Evolutionary conservation across 2,888 invertebrate species (phyloP).

Genomic region (Holacanthella duospinosa): DNA sequence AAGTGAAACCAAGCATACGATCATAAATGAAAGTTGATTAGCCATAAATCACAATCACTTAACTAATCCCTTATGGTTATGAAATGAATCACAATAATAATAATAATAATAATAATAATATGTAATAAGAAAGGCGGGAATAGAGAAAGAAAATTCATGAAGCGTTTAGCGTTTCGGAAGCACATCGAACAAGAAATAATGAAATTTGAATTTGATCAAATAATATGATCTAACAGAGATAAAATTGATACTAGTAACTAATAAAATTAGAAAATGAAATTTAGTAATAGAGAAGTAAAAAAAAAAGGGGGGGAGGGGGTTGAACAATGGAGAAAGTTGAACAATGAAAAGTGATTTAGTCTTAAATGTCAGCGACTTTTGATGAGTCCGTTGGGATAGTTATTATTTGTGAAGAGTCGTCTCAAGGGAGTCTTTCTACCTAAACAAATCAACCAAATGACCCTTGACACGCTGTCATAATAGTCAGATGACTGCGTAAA

Average conservation of each 20-base stretch:
- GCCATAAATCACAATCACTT: not conserved
- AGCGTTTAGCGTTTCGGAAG: not conserved
- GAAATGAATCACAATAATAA: not conserved
- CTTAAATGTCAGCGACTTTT: slow-evolving; percentile 37
- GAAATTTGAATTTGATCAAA: too few species aligned
- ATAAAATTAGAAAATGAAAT: not conserved
- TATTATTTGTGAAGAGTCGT: slow-evolving; percentile 11
- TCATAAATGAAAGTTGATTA: not conserved
- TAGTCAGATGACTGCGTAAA: too few species aligned
- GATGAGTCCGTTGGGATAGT: slow-evolving; percentile 35
- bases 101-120: not conserved
- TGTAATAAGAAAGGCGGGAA: too few species aligned
- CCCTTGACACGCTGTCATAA: slow-evolving; percentile 33
- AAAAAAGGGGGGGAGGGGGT: too few species aligned
- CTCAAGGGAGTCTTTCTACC: slow-evolving; percentile 26
- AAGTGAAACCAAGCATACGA: not conserved
- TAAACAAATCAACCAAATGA: slow-evolving; percentile 37
- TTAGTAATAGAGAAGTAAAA: not conserved
- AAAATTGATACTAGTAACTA: too few species aligned
- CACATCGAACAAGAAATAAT: too few species aligned
- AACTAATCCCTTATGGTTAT: not conserved
- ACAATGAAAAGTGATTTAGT: not conserved
- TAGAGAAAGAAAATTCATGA: not conserved
- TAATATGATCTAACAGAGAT: too few species aligned
- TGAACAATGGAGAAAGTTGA: not conserved